phyloP scores from a whole-genome alignment of 2,888 invertebrate species.

The Colletes collaris region DNA sequence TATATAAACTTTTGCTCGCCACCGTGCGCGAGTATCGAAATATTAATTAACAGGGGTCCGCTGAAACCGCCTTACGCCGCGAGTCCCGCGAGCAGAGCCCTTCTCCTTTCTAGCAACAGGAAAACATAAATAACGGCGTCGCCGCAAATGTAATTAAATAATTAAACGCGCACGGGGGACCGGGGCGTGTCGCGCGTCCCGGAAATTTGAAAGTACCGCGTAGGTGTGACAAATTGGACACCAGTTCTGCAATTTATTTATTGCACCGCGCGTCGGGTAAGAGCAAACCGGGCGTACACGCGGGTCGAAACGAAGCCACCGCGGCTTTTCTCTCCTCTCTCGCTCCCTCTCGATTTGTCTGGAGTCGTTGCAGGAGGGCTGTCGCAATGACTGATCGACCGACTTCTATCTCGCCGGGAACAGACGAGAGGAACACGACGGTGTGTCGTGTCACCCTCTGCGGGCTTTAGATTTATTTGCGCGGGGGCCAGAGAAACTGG shows the following conservation, averaged over 20 bases:
- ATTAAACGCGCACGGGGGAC: not conserved
- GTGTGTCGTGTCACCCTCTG: constrained; percentile 67
- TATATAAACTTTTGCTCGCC: too few species aligned
- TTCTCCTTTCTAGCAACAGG: too few species aligned
- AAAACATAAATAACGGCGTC: too few species aligned
- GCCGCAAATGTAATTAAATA: too few species aligned
- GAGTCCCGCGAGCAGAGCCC: too few species aligned
- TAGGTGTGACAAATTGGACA: constrained; percentile 13
- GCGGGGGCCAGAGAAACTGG: constrained; percentile 42
- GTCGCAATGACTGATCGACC: constrained; percentile 74
- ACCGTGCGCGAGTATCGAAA: too few species aligned
- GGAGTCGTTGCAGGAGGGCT: constrained; percentile 59
- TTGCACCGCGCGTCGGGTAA: constrained; percentile 12
- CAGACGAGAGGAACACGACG: constrained; percentile 69
- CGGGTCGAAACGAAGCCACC: constrained; percentile 17
- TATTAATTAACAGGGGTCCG: too few species aligned
- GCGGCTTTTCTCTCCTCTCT: constrained; percentile 22
- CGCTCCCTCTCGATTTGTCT: constrained; percentile 66
- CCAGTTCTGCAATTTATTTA: constrained; percentile 31
- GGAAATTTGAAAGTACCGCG: not conserved
- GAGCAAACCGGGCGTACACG: constrained; percentile 14
- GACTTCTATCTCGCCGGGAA: constrained; percentile 68
- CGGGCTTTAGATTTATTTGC: constrained; percentile 69
- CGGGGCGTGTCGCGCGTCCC: not conserved
- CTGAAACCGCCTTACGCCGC: too few species aligned